phyloP scores from a whole-genome alignment of 2,888 invertebrate species.

The Lamellibrachia columna region DNA sequence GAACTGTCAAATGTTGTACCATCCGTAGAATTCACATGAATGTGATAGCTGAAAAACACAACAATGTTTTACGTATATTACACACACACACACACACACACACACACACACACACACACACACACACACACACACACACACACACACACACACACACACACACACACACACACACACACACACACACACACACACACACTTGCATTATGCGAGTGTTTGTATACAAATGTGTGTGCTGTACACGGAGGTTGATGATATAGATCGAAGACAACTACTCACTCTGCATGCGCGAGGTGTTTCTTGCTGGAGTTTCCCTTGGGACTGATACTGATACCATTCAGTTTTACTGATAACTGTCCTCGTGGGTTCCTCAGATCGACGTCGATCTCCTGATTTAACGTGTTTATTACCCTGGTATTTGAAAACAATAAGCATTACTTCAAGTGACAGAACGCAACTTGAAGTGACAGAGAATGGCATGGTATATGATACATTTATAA shows the following conservation, averaged over 20 bases:
- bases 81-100: neutral
- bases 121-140: no score
- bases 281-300: neutral
- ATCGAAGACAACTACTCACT: neutral
- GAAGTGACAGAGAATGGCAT: neutral
- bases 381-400: neutral
- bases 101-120: no score
- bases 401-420: neutral
- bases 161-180: slow-evolving; percentile 23
- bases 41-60: neutral
- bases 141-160: neutral
- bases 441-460: neutral
- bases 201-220: neutral
- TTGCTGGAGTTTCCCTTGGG: neutral
- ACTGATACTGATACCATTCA: neutral
- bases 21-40: neutral
- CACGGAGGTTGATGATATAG: neutral
- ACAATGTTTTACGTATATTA: no score
- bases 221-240: neutral
- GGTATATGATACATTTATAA: neutral
- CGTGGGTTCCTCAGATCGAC: neutral
- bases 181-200: neutral
- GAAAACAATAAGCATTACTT: neutral
- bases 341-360: neutral
- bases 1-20: neutral